These are phyloP conservation scores for Pitta sordida DNA, from an alignment of 2,113 vertebrate species.

Conservation along the genomic window DNA sequence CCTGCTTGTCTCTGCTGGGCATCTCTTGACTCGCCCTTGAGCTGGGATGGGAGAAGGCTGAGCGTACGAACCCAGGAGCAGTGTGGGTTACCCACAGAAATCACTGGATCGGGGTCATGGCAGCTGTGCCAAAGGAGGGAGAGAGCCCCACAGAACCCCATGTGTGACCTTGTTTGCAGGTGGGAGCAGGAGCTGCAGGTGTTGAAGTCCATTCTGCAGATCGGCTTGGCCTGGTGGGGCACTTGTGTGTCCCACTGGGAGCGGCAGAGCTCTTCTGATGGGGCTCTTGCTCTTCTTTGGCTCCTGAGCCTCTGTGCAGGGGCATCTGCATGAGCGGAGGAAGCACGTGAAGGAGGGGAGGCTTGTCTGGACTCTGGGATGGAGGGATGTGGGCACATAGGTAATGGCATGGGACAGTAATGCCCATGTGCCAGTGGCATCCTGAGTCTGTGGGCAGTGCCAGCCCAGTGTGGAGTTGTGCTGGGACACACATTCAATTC, in stretches of 20 bases:
- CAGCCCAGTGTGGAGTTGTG: background rate
- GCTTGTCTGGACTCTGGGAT: background rate
- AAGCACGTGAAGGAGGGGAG: background rate
- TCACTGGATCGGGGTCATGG: accelerated
- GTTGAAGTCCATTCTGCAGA: accelerated
- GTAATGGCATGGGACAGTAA: background rate
- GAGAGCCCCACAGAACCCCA: background rate
- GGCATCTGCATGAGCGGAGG: background rate
- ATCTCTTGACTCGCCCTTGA: accelerated
- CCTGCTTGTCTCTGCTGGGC: accelerated
- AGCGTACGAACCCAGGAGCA: accelerated
- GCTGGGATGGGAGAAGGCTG: background rate
- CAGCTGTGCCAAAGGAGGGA: accelerated
- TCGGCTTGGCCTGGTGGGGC: background rate
- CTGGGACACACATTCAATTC: accelerated
- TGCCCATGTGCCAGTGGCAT: background rate
- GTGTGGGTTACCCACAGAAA: accelerated
- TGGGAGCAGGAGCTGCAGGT: background rate
- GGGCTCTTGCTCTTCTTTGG: background rate
- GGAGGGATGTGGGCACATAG: accelerated
- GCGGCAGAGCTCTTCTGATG: background rate
- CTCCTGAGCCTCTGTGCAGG: background rate
- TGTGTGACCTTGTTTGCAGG: background rate
- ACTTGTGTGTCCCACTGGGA: background rate
- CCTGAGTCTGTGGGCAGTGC: accelerated